Percentiles rank a stretch among this genome's conserved stretches.
Evolutionary conservation across 2,888 invertebrate species (phyloP).

Genomic region (Drosophila recens): DNA sequence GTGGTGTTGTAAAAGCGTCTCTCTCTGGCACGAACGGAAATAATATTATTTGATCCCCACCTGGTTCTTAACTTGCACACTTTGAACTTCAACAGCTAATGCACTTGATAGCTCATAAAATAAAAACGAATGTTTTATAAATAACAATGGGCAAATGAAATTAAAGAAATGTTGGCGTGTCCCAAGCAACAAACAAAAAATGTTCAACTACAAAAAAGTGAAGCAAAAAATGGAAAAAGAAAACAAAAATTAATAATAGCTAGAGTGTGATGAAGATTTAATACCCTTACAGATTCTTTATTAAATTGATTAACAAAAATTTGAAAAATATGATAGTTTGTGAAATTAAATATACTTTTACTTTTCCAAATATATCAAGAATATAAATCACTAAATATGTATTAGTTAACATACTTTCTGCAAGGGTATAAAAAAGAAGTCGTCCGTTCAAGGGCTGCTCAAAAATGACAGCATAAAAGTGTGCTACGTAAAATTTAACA

Average conservation of each 20-base stretch:
- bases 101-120: constrained; percentile 60
- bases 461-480: constrained; percentile 56
- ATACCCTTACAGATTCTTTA: background rate
- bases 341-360: no score
- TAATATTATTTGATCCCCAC: constrained; percentile 28
- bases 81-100: constrained; percentile 42
- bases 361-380: no score
- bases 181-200: constrained; percentile 10
- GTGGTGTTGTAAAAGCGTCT: constrained; percentile 26
- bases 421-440: constrained; percentile 29
- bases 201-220: constrained; percentile 24
- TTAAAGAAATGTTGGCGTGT: constrained; percentile 54
- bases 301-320: background rate
- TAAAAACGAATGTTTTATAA: constrained; percentile 76
- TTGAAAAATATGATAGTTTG: background rate
- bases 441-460: constrained; percentile 44
- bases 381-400: no score
- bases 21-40: constrained; percentile 8
- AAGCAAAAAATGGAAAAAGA: background rate
- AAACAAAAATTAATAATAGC: background rate
- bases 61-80: constrained; percentile 11
- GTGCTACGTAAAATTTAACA: constrained; percentile 68
- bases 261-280: background rate
- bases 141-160: constrained; percentile 71
- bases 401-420: no score